A percentile compares a stretch with the other conserved stretches of the same genome.
These are phyloP conservation scores for Rhynchotus rufescens DNA, from an alignment of 2,797 vertebrate genomes.

Conservation along the genomic window DNA sequence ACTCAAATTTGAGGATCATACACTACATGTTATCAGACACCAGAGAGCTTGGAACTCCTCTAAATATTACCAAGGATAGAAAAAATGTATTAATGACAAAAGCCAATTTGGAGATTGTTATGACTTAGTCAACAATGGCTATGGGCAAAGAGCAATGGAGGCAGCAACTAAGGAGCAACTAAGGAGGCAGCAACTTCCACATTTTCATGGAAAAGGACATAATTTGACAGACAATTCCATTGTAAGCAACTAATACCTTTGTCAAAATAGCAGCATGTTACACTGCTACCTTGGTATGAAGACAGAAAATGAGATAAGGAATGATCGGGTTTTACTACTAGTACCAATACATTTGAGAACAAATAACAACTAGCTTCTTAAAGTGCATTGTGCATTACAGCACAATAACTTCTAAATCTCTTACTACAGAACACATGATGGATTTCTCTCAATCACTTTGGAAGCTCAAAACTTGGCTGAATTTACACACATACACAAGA, in stretches of 20 bases:
- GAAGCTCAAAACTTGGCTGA: neutral
- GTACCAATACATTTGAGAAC: neutral
- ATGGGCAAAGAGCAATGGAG: neutral
- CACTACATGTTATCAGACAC: neutral
- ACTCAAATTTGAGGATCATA: neutral
- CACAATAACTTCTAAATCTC: neutral
- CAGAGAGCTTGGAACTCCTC: neutral
- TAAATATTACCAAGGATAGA: neutral
- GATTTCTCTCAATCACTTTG: neutral
- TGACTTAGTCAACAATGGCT: neutral
- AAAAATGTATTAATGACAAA: neutral
- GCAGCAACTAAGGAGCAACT: neutral
- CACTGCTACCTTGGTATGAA: neutral
- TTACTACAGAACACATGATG: neutral
- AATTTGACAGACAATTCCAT: neutral
- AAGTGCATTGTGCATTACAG: neutral
- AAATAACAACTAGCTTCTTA: neutral
- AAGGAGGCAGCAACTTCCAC: neutral
- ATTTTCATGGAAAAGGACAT: neutral
- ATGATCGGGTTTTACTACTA: neutral
- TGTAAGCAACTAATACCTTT: neutral
- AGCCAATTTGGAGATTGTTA: neutral
- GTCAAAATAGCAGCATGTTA: neutral
- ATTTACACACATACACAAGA: too few species aligned
- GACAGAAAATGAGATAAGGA: neutral